Evolutionary conservation across 2,113 vertebrate species (phyloP).

Genomic region (Octodon degus): DNA sequence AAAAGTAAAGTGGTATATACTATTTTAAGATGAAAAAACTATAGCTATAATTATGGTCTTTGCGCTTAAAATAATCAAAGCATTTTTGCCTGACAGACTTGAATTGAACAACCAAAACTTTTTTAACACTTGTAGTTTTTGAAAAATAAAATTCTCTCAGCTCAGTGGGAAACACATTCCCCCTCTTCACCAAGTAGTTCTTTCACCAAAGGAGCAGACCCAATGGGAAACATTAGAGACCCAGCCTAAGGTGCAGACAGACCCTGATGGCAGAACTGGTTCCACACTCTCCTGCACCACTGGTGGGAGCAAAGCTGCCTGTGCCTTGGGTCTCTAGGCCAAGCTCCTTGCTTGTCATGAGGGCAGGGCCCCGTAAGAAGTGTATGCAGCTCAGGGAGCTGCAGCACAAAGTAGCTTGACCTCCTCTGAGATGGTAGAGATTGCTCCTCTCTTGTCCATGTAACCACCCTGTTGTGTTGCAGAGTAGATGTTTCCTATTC

Average conservation of each 20-base stretch:
- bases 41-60: conserved; percentile 37
- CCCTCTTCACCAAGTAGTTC: background rate
- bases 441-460: background rate
- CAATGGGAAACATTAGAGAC: background rate
- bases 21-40: conserved; percentile 47
- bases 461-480: background rate
- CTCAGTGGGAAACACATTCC: background rate
- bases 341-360: background rate
- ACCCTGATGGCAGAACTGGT: background rate
- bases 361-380: background rate
- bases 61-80: conserved; percentile 50
- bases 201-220: background rate
- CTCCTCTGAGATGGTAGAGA: background rate
- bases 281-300: background rate
- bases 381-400: background rate
- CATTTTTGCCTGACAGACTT: conserved; percentile 52
- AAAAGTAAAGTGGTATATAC: conserved; percentile 7
- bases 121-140: conserved; percentile 23
- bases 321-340: background rate
- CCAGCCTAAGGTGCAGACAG: background rate
- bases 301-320: background rate
- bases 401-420: no score
- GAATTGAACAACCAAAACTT: conserved; percentile 51
- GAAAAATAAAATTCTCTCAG: background rate
- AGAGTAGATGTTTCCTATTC: background rate